A percentile compares a stretch with the other conserved stretches of the same genome.
Conservation (phyloP, 2,113 vertebrate species). For the Cepphus grylle region DNA sequence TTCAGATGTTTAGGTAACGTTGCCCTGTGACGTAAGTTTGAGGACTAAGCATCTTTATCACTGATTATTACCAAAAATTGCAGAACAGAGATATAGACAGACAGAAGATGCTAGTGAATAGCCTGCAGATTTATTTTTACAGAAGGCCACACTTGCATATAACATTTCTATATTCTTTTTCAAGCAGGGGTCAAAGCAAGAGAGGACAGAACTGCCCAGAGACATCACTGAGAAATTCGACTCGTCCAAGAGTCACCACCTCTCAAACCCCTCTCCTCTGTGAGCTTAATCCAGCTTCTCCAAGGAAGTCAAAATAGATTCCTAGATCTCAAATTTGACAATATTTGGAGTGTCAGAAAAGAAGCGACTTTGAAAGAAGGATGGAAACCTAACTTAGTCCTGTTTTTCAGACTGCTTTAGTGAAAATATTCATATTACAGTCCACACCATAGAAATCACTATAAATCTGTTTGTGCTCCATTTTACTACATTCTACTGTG, state of each 20-base stretch:
- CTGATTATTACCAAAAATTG: background rate
- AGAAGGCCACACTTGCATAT: background rate
- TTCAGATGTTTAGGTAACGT: background rate
- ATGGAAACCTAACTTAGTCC: background rate
- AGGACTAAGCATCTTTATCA: background rate
- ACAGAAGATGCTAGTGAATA: background rate
- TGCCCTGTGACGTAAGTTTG: background rate
- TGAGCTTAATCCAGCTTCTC: background rate
- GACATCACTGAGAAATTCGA: background rate
- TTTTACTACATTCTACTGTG: background rate
- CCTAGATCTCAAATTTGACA: background rate
- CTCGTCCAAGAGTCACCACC: background rate
- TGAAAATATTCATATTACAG: background rate
- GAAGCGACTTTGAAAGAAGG: background rate
- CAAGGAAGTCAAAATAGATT: background rate
- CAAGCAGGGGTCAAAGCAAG: background rate
- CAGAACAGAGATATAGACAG: background rate
- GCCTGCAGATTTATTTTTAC: background rate
- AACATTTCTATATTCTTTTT: background rate
- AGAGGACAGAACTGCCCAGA: background rate
- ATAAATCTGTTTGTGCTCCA: background rate
- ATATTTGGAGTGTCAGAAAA: background rate
- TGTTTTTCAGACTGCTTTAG: background rate
- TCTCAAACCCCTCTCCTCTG: background rate
- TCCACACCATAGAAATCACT: background rate